Base-by-base conservation (phyloP, 2,888 invertebrate genomes). In the Nomada hirtipes region DNA sequence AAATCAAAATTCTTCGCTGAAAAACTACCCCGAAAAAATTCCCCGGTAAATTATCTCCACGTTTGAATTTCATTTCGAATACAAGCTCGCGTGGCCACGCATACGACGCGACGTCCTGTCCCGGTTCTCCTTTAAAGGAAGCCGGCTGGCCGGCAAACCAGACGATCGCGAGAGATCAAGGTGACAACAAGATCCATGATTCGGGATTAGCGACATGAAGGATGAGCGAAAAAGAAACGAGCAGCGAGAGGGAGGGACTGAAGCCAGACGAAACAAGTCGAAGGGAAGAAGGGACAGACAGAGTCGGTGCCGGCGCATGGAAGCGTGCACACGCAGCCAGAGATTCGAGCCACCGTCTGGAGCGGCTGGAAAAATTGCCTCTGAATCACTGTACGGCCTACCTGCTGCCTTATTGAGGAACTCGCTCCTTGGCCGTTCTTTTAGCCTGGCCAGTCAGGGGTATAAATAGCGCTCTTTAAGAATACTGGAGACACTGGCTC, bases 331-430 rank as follows among this genome's bases (percentile, higher is more conserved):
- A 84, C 83, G 83, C 81, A 23, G 87, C 84, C 81, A 75, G 86
- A 83, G 90, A 82, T 76, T 76, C 85, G 79, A 89, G 86, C 85
- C 88, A 89, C 87, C 83, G 88, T 89, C 91, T 91, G 90, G 89
- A 86, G 85, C 86, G 82, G 86, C 75, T 87, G 88, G 87, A 91
- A 91, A 91, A 91, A 91, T 89, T 80, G 76, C 63, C 84, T 89
- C 91, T 92, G 92, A 92, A 91, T 92, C 92, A 92, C 90, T 88
- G 88, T 85, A 85, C 90, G 82, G 89, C 92, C 92, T 92, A 92
- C 92, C 92, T 91, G 91, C 90, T 91, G 89, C 92, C 92, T 91
- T 92, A 92, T 92, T 90, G 91, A 92, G 92, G 91, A 91, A 92
- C 91, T 85, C 90, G 91, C 91, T 91, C 84, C 83, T 74, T 78